Conservation (phyloP, 2,888 invertebrate species). For the Oligia latruncula region DNA sequence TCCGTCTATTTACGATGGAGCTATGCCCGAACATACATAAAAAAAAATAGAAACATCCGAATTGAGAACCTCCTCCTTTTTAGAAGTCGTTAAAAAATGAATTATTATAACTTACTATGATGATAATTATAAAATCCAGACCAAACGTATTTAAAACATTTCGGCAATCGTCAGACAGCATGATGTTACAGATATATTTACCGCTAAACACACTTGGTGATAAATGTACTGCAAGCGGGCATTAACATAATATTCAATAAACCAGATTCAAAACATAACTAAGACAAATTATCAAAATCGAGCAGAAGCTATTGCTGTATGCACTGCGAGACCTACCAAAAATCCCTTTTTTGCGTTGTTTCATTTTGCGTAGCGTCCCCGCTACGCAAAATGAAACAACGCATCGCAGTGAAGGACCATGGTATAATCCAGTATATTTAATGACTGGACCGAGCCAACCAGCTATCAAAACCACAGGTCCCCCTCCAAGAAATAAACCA, state of each 20-base stretch:
- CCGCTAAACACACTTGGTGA: neutral
- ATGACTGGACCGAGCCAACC: neutral
- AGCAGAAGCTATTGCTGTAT: neutral
- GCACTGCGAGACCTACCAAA: too few relatives aligned
- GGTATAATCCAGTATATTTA: neutral
- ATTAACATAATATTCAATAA: neutral
- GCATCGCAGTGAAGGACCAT: neutral
- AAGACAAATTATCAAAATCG: neutral
- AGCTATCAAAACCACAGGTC: neutral
- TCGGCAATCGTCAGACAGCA: neutral
- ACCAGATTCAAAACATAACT: neutral
- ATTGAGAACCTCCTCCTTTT: too few relatives aligned
- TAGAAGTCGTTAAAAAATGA: too few relatives aligned
- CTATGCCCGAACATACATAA: too few relatives aligned
- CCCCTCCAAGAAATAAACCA: slow-evolving; percentile 5
- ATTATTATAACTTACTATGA: too few relatives aligned
- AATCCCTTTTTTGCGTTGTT: too few relatives aligned
- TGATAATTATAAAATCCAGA: too few relatives aligned
- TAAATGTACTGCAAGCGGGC: neutral
- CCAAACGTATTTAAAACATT: neutral
- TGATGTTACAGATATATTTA: neutral
- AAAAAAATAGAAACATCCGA: too few relatives aligned
- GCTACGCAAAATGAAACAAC: neutral
- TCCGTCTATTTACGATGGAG: too few relatives aligned
- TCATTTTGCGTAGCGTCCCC: too few relatives aligned